Base-by-base conservation (phyloP, 1,140 invertebrate species). In the Drosophila neocordata region DNA sequence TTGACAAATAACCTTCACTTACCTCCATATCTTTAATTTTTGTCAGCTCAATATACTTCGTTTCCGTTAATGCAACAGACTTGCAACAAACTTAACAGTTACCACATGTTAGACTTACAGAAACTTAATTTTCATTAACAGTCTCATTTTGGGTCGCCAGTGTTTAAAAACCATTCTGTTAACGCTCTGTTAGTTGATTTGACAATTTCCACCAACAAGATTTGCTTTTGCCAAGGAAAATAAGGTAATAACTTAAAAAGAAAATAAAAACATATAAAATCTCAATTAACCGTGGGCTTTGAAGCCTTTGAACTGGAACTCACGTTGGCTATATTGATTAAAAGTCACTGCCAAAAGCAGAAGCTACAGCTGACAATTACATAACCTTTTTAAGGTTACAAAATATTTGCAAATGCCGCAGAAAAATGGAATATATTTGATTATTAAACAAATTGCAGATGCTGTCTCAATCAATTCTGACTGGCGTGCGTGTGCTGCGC, bases 341-440 rank as follows among this genome's bases (percentile, higher is more conserved):
- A 22, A 0, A 6, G 4, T 64, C 1, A 38, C 8, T 31, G 24
- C 2, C 4, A 4, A 9, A 11, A 64, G 27, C 31, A 58, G 53
- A 13, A 44, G 22, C 15, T 31, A 24, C 44, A 70, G 12, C 52
- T 13, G 53, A 44, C 13, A 69, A 73, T 90, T 90, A 90, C 88
- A 90, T 90, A 90, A 90, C 84, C 75, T 79, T 90, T 88, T 90
- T 89, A 87, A 90, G 88, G 88, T 90, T 90, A 90, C 75, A 61
- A 65, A 81, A 65, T 27, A 48, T 48, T 48, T 18, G 18, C 13
- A 4, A 51, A 44, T 52, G 4, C 12, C 7, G 20, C 51, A 18
- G 41, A 6, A 34, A 22, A 24, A 41, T 35, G 56, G 63, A 63
- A 20, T n/a, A 51, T 34, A 13, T 56, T 13, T 20, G 18, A 13